Conservation (phyloP, 2,113 vertebrate species). For the Coptodon bakossiorum region DNA sequence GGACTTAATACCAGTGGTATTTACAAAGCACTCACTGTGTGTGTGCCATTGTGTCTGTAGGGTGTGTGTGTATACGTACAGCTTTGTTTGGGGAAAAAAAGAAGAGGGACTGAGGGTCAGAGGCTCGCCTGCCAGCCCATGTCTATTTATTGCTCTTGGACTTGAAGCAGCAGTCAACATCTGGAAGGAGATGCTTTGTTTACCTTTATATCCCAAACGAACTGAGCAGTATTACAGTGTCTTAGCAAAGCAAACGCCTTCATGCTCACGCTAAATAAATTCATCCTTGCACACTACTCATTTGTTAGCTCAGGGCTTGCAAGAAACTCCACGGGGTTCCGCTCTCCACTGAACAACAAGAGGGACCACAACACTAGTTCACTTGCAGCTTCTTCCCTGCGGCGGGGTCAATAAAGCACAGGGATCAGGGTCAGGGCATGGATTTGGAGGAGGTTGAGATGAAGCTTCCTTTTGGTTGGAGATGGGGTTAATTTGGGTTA, state of each 20-base stretch:
- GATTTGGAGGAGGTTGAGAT: background rate
- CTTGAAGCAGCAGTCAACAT: constrained; percentile 12
- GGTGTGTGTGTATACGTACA: background rate
- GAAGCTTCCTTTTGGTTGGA: constrained; percentile 1
- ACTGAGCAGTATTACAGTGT: background rate
- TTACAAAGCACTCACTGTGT: constrained; percentile 10
- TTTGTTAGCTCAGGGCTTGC: constrained; percentile 22
- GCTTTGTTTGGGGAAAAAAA: background rate
- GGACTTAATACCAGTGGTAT: constrained; percentile 42
- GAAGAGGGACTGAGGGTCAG: background rate
- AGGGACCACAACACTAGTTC: background rate
- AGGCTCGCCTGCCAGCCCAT: background rate
- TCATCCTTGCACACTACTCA: background rate
- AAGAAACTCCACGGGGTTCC: constrained; percentile 6
- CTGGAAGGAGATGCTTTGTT: constrained; percentile 32
- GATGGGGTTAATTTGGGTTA: constrained; percentile 50
- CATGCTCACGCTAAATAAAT: background rate
- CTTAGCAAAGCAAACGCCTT: background rate
- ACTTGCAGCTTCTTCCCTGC: background rate
- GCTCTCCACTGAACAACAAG: constrained; percentile 1
- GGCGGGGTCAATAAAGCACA: constrained; percentile 1
- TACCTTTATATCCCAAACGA: constrained; percentile 23
- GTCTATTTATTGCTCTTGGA: constrained; percentile 23
- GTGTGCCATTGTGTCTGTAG: background rate
- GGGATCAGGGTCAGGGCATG: constrained; percentile 6